These are phyloP conservation scores for Anarrhichthys ocellatus DNA, from an alignment of 2,113 vertebrate genomes.

Conservation along the genomic window DNA sequence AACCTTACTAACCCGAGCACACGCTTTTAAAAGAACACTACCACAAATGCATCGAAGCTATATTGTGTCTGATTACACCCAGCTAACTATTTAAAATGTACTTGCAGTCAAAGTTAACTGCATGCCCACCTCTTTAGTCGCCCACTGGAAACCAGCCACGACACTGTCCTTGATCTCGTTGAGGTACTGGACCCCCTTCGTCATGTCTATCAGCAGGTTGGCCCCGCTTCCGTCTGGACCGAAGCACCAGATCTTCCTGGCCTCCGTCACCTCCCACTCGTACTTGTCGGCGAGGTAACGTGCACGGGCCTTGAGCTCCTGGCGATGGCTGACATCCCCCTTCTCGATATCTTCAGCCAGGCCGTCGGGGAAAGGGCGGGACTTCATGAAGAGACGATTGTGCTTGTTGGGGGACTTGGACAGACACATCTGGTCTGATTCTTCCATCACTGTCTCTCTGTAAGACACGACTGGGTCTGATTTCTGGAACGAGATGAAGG, in stretches of 20 bases:
- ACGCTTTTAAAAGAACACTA: neutral
- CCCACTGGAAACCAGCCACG: constrained; percentile 97
- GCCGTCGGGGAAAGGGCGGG: constrained; percentile 90
- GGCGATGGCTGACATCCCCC: constrained; percentile 89
- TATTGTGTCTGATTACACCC: neutral
- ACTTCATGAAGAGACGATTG: constrained; percentile 97
- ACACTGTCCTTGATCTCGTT: constrained; percentile 99
- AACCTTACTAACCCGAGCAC: neutral
- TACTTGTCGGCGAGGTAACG: constrained; percentile 94
- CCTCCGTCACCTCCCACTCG: constrained; percentile 94
- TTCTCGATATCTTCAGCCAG: constrained; percentile 96
- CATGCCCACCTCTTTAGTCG: constrained; percentile 90
- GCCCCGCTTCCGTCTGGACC: constrained; percentile 93
- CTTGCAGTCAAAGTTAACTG: neutral
- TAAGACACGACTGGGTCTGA: constrained; percentile 96
- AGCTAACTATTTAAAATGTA: neutral
- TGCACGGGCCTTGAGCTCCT: constrained; percentile 93
- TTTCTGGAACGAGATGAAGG: constrained; percentile 83
- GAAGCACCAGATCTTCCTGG: constrained; percentile 97
- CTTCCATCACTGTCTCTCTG: constrained; percentile 92
- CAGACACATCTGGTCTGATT: constrained; percentile 91
- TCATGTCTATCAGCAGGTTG: constrained; percentile 94
- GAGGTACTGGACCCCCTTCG: constrained; percentile 97
- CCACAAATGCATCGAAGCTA: neutral
- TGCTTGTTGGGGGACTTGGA: constrained; percentile 99